A percentile compares a stretch with the other conserved stretches of the same genome.
phyloP scores from a whole-genome alignment of 2,888 invertebrate genomes.

The Drosophila mettleri region DNA sequence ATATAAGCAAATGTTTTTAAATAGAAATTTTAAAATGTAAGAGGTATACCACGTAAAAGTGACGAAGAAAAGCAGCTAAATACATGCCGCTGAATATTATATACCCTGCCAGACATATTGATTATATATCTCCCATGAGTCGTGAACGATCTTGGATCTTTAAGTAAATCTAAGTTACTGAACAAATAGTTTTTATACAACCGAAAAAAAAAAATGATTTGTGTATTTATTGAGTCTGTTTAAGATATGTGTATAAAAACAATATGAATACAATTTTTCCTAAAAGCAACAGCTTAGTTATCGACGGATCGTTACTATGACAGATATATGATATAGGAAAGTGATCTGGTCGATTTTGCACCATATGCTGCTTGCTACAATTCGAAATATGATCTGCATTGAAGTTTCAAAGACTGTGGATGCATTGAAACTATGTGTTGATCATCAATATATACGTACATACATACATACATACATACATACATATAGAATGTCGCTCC shows the following conservation, averaged over 20 bases:
- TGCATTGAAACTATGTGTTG: slow-evolving; percentile 11
- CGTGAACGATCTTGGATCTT: slow-evolving; percentile 28
- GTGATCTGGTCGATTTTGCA: slow-evolving; percentile 14
- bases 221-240: slow-evolving; percentile 16
- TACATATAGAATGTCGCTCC: background rate
- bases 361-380: slow-evolving; percentile 1
- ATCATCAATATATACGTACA: slow-evolving; percentile 12
- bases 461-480: slow-evolving; percentile 13
- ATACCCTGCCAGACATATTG: slow-evolving; percentile 33
- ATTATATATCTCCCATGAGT: slow-evolving; percentile 20
- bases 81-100: slow-evolving; percentile 13
- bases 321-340: slow-evolving; percentile 11
- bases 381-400: background rate
- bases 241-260: slow-evolving; percentile 10
- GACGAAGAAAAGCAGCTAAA: background rate
- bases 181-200: slow-evolving; percentile 18
- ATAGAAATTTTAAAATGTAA: slow-evolving; percentile 65
- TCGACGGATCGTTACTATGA: slow-evolving; percentile 24
- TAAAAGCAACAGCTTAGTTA: slow-evolving; percentile 18
- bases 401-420: slow-evolving; percentile 15
- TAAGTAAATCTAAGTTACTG: slow-evolving; percentile 10
- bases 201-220: slow-evolving; percentile 22
- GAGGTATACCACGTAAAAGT: slow-evolving; percentile 17
- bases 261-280: slow-evolving; percentile 8
- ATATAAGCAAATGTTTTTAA: slow-evolving; percentile 69